A percentile compares a stretch with the other conserved stretches of the same genome.
These are phyloP conservation scores for Bolinopsis microptera DNA, from an alignment of 37 sponge, comb jelly and placozoan species.

Conservation along the genomic window DNA sequence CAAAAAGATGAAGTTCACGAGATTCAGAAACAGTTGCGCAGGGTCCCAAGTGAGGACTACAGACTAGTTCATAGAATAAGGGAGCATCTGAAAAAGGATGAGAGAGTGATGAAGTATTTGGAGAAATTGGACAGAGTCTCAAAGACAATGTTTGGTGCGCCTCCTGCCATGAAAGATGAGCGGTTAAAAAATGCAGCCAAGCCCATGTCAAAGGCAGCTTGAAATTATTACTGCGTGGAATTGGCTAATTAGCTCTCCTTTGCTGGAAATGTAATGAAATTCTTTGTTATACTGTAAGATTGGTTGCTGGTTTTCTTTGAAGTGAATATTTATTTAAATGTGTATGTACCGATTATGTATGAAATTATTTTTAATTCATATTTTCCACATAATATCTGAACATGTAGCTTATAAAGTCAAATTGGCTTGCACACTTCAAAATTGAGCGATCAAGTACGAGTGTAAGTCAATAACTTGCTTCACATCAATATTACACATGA, in stretches of 20 bases:
- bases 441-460: not conserved
- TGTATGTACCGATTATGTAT: no score
- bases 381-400: not conserved
- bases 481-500: not conserved
- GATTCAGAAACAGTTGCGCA: slow-evolving; percentile 20
- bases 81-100: not conserved
- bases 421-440: not conserved
- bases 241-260: no score
- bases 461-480: not conserved
- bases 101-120: not conserved
- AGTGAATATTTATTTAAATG: no score
- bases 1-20: not conserved
- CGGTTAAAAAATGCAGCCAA: no score
- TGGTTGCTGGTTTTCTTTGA: no score
- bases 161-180: no score
- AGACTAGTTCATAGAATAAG: not conserved
- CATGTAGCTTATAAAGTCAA: not conserved
- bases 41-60: slow-evolving; percentile 33
- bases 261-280: no score
- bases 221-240: no score
- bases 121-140: no score
- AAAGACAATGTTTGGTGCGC: no score
- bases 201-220: no score
- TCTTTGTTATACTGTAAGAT: no score
- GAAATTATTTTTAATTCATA: not conserved